These are phyloP conservation scores for Cataglyphis hispanica DNA, from an alignment of 1,140 invertebrate species.

Conservation along the genomic window DNA sequence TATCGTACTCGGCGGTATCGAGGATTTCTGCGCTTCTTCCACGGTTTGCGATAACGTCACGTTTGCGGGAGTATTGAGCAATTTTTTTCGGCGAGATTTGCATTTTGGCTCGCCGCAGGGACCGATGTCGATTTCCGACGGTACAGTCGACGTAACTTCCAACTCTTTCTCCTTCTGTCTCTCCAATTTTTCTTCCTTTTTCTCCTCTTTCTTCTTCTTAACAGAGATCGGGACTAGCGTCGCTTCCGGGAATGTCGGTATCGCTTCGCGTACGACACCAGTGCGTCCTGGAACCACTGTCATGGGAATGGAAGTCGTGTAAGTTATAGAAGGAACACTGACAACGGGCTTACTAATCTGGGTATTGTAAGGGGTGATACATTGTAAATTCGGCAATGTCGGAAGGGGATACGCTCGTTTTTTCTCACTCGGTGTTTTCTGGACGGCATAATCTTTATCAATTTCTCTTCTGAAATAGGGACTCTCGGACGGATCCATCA, in stretches of 20 bases:
- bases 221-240: background rate
- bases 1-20: no score
- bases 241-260: conserved; percentile 63
- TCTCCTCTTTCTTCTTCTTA: conserved; percentile 74
- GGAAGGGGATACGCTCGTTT: background rate
- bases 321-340: background rate
- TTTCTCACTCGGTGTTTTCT: conserved; percentile 10
- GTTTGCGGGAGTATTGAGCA: no score
- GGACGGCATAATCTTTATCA: conserved; percentile 45
- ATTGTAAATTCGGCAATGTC: conserved; percentile 12
- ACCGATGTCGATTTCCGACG: conserved; percentile 61
- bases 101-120: conserved; percentile 80
- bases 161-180: conserved; percentile 63
- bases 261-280: conserved; percentile 75
- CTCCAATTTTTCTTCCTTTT: conserved; percentile 68
- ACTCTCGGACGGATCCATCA: conserved; percentile 81
- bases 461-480: conserved; percentile 77
- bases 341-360: background rate
- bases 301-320: background rate
- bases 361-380: conserved; percentile 67
- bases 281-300: conserved; percentile 66
- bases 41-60: background rate
- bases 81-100: conserved; percentile 76
- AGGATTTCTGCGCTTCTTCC: background rate
- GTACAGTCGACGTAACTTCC: background rate